Evolutionary conservation across 53 echinoderm and acorn worm genomes (phyloP).

Genomic region (Arbacia lixula): DNA sequence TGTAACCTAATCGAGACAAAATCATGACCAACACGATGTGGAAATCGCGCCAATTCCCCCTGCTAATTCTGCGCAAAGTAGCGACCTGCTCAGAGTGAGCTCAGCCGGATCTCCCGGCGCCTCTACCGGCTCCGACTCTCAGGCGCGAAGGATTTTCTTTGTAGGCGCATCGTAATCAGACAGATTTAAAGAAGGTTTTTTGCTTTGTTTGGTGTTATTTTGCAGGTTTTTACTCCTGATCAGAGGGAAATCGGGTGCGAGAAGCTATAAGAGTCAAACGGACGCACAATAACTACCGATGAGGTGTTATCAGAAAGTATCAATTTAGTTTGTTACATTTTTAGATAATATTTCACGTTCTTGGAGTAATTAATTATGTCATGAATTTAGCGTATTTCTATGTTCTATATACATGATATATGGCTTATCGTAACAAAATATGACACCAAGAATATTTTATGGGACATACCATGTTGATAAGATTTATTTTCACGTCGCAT

Average conservation of each 20-base stretch:
- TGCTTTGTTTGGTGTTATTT: not conserved
- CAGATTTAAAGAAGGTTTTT: conserved; percentile 1
- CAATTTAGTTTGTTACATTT: no score
- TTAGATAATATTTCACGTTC: no score
- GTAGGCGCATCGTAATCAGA: not conserved
- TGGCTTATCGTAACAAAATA: no score
- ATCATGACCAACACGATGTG: conserved; percentile 4
- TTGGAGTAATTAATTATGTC: no score
- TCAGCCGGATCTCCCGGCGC: conserved; percentile 26
- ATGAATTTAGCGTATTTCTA: no score
- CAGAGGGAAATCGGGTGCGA: not conserved
- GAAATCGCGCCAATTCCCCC: not conserved
- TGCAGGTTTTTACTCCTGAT: no score
- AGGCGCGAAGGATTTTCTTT: conserved; percentile 13
- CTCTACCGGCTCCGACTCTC: conserved; percentile 25
- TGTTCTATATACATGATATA: no score
- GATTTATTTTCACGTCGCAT: no score
- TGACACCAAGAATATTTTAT: no score
- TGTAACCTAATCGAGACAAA: not conserved
- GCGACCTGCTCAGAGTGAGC: not conserved
- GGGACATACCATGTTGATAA: no score
- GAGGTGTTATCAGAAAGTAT: no score
- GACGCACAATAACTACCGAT: no score
- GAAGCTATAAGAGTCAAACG: conserved; percentile 12
- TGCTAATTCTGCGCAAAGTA: not conserved